Evolutionary conservation across 2,888 invertebrate species (phyloP).

Genomic region (Strigamia maritima): DNA sequence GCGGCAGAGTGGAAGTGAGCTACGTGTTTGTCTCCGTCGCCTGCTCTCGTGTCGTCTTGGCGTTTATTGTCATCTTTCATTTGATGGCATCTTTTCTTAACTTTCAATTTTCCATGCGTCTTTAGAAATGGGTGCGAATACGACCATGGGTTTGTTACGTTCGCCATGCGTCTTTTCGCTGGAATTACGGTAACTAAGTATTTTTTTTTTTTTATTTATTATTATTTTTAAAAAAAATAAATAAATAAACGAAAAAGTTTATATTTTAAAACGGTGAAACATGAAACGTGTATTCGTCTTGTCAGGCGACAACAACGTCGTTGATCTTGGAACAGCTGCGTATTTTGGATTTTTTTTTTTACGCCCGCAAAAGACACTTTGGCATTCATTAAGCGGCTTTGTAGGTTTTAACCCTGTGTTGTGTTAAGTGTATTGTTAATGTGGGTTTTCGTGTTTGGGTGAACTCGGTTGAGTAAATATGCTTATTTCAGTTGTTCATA

Average conservation of each 20-base stretch:
- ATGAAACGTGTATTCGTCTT: no score
- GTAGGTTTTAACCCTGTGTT: not conserved
- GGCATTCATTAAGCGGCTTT: not conserved
- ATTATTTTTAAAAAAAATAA: no score
- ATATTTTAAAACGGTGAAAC: no score
- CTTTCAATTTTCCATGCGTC: slow-evolving; percentile 20
- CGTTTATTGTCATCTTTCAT: slow-evolving; percentile 29
- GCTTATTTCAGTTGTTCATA: no score
- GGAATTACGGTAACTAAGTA: not conserved
- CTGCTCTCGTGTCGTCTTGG: not conserved
- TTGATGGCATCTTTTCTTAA: slow-evolving; percentile 24
- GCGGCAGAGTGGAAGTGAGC: slow-evolving; percentile 6
- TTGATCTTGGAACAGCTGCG: no score
- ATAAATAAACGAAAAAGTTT: no score
- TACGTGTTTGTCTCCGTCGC: slow-evolving; percentile 2
- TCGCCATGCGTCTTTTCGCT: not conserved
- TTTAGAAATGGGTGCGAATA: not conserved
- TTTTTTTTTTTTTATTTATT: not conserved
- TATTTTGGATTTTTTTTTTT: no score
- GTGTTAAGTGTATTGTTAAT: not conserved
- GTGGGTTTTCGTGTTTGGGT: not conserved
- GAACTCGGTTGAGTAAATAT: not conserved
- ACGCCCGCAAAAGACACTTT: not conserved
- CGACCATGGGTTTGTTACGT: not conserved
- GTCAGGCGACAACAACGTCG: no score